A percentile compares a stretch with the other conserved stretches of the same genome.
Evolutionary conservation across 2,888 invertebrate genomes (phyloP).

Genomic region (Chymomyza amoena): DNA sequence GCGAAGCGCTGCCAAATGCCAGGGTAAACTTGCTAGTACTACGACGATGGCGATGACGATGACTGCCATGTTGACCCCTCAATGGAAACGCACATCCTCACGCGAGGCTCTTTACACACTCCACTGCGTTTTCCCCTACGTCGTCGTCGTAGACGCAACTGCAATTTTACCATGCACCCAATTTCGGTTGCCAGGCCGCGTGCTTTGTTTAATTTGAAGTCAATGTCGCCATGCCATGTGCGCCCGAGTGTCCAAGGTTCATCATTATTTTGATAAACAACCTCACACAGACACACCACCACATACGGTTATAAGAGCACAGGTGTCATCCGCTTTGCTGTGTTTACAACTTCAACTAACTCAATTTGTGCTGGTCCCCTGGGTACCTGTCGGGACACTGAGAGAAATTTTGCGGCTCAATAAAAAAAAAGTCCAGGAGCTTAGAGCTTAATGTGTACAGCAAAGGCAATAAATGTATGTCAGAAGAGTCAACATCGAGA

Average conservation of each 20-base stretch:
- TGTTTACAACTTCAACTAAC: conserved; percentile 14
- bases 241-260: conserved; percentile 9
- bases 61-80: not conserved
- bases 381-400: not conserved
- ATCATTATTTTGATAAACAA: conserved; percentile 64
- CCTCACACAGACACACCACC: conserved; percentile 8
- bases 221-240: conserved; percentile 17
- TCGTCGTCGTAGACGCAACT: not conserved
- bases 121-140: conserved; percentile 47
- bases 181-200: conserved; percentile 24
- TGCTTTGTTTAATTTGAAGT: conserved; percentile 34
- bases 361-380: conserved; percentile 2
- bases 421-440: too few relatives aligned
- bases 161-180: not conserved
- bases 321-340: conserved; percentile 68
- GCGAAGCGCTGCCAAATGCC: conserved; percentile 30
- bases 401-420: not conserved
- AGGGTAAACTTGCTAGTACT: not conserved
- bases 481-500: too few relatives aligned
- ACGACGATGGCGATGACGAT: not conserved
- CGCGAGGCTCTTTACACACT: conserved; percentile 60
- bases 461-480: too few relatives aligned
- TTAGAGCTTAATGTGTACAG: too few relatives aligned
- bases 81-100: conserved; percentile 41
- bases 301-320: conserved; percentile 27